Conservation (phyloP, 2,113 vertebrate species). For the Bubo bubo region DNA sequence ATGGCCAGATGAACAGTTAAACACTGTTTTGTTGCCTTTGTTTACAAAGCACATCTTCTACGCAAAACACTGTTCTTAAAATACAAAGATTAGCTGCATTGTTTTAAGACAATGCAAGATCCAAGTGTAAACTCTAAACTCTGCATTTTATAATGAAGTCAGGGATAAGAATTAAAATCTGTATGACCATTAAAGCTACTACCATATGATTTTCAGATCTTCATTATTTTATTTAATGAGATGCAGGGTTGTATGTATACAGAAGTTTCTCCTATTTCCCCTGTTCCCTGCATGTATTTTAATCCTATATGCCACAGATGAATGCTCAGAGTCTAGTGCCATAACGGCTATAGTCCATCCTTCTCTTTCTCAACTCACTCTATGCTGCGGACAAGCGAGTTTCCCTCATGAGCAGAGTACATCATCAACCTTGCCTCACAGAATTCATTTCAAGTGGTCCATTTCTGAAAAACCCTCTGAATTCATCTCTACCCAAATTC, state of each 20-base stretch:
- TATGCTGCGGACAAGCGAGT: fast-evolving
- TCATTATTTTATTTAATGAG: neutral
- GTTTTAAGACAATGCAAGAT: neutral
- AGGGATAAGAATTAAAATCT: neutral
- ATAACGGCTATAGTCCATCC: neutral
- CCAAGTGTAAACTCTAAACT: neutral
- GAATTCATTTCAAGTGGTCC: neutral
- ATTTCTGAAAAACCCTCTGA: neutral
- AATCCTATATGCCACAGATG: neutral
- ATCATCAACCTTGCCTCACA: neutral
- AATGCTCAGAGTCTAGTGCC: neutral
- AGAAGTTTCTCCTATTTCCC: neutral
- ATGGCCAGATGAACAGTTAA: neutral
- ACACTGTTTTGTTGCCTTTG: neutral
- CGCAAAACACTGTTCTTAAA: neutral
- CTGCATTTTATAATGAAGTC: neutral
- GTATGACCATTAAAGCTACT: neutral
- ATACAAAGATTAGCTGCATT: neutral
- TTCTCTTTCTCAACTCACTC: neutral
- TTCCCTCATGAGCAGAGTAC: neutral
- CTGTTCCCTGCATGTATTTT: neutral
- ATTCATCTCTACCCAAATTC: neutral
- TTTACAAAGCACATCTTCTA: neutral
- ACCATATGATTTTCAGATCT: neutral
- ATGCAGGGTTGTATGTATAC: neutral